Percentiles rank a stretch among this genome's conserved stretches.
Evolutionary conservation across 2,113 vertebrate genomes (phyloP).

Genomic region (Uria aalge): DNA sequence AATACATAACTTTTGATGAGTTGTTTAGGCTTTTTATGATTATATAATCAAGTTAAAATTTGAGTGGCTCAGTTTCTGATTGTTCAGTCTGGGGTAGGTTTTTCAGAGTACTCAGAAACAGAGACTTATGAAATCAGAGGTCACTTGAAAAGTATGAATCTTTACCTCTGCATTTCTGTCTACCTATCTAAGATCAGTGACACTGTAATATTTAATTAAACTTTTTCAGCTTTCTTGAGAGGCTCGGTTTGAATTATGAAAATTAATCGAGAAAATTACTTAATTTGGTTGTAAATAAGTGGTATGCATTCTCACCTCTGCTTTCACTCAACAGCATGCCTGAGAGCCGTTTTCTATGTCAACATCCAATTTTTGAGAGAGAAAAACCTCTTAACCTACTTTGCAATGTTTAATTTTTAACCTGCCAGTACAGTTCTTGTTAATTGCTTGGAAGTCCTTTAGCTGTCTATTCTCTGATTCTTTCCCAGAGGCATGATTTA

Average conservation of each 20-base stretch:
- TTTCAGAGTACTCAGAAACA: too few species aligned
- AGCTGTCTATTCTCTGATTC: constrained; percentile 70
- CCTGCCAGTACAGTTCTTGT: constrained; percentile 63
- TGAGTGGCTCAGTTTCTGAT: neutral
- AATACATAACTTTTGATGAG: too few species aligned
- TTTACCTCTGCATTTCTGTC: neutral
- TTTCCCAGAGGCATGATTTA: constrained; percentile 80
- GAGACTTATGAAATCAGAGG: neutral
- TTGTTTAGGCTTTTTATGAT: neutral
- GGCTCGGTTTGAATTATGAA: neutral
- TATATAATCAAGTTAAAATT: neutral
- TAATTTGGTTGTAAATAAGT: neutral
- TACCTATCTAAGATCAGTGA: neutral
- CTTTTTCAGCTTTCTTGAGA: neutral
- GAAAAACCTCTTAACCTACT: constrained; percentile 78
- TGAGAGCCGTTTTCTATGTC: constrained; percentile 24
- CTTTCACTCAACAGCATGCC: neutral
- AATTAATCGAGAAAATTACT: neutral
- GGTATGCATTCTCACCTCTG: neutral
- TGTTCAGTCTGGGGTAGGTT: neutral
- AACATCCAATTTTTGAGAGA: constrained; percentile 33
- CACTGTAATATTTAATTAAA: neutral
- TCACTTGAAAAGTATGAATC: neutral
- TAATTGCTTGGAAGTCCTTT: constrained; percentile 80
- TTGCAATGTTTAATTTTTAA: constrained; percentile 72